These are phyloP conservation scores for Gonatopus flavifemur DNA, from an alignment of 1,140 invertebrate genomes.

Conservation along the genomic window DNA sequence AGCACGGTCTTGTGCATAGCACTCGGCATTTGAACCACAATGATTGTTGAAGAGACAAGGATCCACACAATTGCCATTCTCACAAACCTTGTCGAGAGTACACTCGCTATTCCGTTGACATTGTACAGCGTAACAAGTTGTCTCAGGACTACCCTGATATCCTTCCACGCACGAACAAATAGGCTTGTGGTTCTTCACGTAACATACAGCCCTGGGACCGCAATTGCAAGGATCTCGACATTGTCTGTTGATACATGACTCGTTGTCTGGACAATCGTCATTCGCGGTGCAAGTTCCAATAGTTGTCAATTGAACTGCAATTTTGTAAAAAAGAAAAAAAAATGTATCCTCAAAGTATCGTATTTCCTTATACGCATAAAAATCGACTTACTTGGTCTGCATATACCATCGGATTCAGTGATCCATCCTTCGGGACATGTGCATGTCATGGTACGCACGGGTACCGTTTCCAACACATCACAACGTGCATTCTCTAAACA, in stretches of 20 bases:
- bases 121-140: slow-evolving; percentile 74
- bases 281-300: slow-evolving; percentile 73
- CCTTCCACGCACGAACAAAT: slow-evolving; percentile 82
- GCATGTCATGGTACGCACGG: slow-evolving; percentile 81
- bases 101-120: slow-evolving; percentile 81
- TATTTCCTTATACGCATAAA: not conserved
- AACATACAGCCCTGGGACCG: slow-evolving; percentile 80
- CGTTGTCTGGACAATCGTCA: slow-evolving; percentile 73
- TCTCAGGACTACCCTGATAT: slow-evolving; percentile 83
- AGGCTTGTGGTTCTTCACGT: slow-evolving; percentile 79
- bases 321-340: not conserved
- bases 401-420: slow-evolving; percentile 74
- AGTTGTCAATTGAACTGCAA: slow-evolving; percentile 64
- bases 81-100: slow-evolving; percentile 74
- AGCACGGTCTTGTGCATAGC: slow-evolving; percentile 72
- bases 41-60: slow-evolving; percentile 74
- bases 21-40: slow-evolving; percentile 85
- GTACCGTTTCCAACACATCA: slow-evolving; percentile 77
- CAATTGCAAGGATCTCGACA: slow-evolving; percentile 87
- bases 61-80: slow-evolving; percentile 82
- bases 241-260: slow-evolving; percentile 82
- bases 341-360: not conserved
- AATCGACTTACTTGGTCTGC: slow-evolving; percentile 61
- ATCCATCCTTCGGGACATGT: slow-evolving; percentile 82
- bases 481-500: slow-evolving; percentile 73